Percentiles rank a stretch among this genome's conserved stretches.
Evolutionary conservation across 2,797 vertebrate species (phyloP).

Genomic region (Astyanax mexicanus): DNA sequence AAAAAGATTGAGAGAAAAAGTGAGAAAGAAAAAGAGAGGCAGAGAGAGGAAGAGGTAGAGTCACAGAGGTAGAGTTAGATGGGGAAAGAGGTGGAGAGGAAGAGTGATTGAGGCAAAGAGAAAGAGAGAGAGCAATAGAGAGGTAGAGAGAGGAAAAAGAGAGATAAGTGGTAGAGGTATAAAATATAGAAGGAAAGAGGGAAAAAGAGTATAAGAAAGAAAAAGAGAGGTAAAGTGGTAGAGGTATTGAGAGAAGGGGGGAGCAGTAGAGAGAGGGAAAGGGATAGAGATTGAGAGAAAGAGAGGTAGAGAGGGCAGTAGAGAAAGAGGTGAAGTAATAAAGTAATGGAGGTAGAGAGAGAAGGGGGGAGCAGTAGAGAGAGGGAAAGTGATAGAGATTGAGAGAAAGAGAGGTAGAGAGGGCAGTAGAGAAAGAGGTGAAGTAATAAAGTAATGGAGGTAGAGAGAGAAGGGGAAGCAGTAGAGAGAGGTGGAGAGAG

Average conservation of each 20-base stretch:
- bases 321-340: too few species aligned
- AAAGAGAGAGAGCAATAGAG: too few species aligned
- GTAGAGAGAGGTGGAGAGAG: background rate
- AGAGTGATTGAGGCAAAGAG: too few species aligned
- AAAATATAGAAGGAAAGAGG: slow-evolving; percentile 17
- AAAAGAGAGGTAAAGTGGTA: too few species aligned
- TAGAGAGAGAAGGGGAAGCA: too few species aligned
- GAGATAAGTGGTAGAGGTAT: background rate
- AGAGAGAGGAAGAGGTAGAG: too few species aligned
- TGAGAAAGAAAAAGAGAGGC: background rate
- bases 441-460: too few species aligned
- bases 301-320: too few species aligned
- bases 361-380: slow-evolving; percentile 1
- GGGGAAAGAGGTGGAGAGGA: background rate
- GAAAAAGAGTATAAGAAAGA: background rate
- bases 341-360: background rate
- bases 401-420: slow-evolving; percentile 5
- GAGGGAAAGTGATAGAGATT: slow-evolving; percentile 15
- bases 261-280: slow-evolving; percentile 17
- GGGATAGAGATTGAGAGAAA: background rate
- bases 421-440: too few species aligned
- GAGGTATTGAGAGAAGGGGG: too few species aligned
- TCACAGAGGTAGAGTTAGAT: slow-evolving; percentile 22
- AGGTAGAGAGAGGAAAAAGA: too few species aligned
- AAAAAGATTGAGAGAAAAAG: slow-evolving; percentile 27